Percentiles rank a stretch among this genome's conserved stretches.
These are phyloP conservation scores for Eilema griseolum DNA, from an alignment of 2,888 invertebrate genomes.

Conservation along the genomic window DNA sequence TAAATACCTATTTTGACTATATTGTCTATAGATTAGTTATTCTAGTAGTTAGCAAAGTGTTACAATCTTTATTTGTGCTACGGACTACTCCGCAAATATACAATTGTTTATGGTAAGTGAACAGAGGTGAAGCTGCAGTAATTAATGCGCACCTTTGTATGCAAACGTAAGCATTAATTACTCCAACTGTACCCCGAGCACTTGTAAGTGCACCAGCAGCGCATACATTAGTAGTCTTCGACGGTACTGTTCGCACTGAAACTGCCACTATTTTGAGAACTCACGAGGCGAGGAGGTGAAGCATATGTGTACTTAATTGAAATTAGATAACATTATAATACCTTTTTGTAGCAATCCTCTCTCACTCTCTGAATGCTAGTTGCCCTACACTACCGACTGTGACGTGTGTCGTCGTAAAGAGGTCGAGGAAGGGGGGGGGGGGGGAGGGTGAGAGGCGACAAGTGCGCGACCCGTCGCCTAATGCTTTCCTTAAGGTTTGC, in stretches of 20 bases:
- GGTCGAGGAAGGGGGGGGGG: neutral
- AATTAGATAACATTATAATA: neutral
- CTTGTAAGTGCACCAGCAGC: neutral
- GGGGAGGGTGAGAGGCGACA: neutral
- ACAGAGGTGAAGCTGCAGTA: neutral
- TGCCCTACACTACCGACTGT: neutral
- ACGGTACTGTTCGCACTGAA: neutral
- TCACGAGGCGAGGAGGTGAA: neutral
- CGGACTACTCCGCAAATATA: neutral
- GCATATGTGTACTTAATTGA: neutral
- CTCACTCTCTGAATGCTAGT: neutral
- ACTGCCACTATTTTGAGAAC: neutral
- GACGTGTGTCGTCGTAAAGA: neutral
- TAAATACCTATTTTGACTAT: no score
- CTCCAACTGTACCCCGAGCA: neutral
- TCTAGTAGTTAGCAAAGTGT: no score
- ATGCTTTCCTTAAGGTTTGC: neutral
- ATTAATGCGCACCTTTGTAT: slow-evolving; percentile 1
- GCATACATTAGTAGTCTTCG: neutral
- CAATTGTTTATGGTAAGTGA: neutral
- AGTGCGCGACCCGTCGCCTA: slow-evolving; percentile 1
- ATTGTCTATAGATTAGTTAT: no score
- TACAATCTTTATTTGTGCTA: neutral
- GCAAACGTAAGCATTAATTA: neutral
- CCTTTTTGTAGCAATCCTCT: neutral